A percentile compares a stretch with the other conserved stretches of the same genome.
Evolutionary conservation across 2,888 invertebrate species (phyloP).

Genomic region (Drosophila lacicola): DNA sequence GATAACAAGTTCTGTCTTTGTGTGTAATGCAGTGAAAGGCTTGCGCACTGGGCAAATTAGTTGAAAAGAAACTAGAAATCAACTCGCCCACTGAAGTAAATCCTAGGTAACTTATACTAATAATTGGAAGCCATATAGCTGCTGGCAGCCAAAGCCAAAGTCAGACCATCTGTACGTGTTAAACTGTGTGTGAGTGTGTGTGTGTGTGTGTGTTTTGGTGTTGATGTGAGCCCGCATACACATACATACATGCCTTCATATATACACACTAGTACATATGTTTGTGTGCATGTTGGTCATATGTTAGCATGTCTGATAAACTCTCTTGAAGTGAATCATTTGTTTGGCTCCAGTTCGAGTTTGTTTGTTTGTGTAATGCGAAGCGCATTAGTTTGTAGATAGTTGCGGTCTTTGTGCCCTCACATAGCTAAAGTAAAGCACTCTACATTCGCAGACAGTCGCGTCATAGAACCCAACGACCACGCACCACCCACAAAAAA

Average conservation of each 20-base stretch:
- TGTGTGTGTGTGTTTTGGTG: slow-evolving; percentile 2
- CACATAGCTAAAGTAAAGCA: slow-evolving; percentile 33
- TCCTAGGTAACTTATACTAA: slow-evolving; percentile 61
- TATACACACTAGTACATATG: slow-evolving; percentile 1
- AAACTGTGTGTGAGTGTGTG: slow-evolving; percentile 2
- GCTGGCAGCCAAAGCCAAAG: slow-evolving; percentile 26
- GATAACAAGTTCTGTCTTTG: slow-evolving; percentile 40
- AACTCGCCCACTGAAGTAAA: slow-evolving; percentile 63
- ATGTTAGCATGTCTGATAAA: slow-evolving; percentile 59
- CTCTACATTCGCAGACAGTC: slow-evolving; percentile 58
- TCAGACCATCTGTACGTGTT: slow-evolving; percentile 3
- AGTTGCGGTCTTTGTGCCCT: slow-evolving; percentile 43
- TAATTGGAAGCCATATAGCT: slow-evolving; percentile 55
- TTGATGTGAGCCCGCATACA: slow-evolving; percentile 1
- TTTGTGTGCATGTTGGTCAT: slow-evolving; percentile 46
- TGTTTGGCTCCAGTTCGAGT: slow-evolving; percentile 59
- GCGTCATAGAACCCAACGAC: slow-evolving; percentile 37
- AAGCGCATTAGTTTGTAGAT: slow-evolving; percentile 48
- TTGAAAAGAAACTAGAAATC: slow-evolving; percentile 56
- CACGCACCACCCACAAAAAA: slow-evolving; percentile 41
- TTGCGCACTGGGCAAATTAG: slow-evolving; percentile 57
- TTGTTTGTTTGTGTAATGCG: slow-evolving; percentile 59
- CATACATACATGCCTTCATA: neutral
- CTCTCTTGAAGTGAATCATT: slow-evolving; percentile 67
- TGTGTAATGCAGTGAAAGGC: slow-evolving; percentile 57